Percentiles rank a stretch among this genome's conserved stretches.
phyloP scores from a whole-genome alignment of 2,797 vertebrate species.

The Rhadinocentrus ornatus region DNA sequence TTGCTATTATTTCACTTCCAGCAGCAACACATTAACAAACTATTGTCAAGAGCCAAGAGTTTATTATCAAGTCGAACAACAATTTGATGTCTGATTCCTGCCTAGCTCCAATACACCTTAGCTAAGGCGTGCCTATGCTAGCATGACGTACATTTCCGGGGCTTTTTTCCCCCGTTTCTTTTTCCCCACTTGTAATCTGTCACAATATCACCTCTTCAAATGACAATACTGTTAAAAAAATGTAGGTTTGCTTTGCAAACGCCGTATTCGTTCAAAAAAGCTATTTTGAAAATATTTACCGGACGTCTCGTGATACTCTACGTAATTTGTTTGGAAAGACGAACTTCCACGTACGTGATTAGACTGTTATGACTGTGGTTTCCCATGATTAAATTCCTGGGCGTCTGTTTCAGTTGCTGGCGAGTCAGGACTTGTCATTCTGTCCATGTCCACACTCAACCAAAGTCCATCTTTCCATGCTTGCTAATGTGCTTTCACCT shows the following conservation, averaged over 20 bases:
- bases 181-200: background rate
- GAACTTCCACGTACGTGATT: background rate
- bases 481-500: background rate
- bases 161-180: background rate
- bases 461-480: background rate
- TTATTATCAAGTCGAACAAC: too few relatives aligned
- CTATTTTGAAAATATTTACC: background rate
- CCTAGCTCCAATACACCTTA: too few relatives aligned
- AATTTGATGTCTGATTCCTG: too few relatives aligned
- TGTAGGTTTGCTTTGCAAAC: background rate
- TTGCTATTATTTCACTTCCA: too few relatives aligned
- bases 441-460: background rate
- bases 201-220: background rate
- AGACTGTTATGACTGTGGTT: background rate
- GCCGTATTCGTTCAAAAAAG: too few relatives aligned
- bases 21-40: too few relatives aligned
- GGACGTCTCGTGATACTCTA: background rate
- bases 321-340: background rate
- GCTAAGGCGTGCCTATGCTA: background rate
- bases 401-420: background rate
- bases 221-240: too few relatives aligned
- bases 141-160: constrained; percentile 8
- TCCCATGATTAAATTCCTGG: background rate
- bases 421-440: background rate
- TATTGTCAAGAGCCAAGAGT: too few relatives aligned